phyloP scores from a whole-genome alignment of 2,888 invertebrate species.

The Rhagophthalmus giganteus region DNA sequence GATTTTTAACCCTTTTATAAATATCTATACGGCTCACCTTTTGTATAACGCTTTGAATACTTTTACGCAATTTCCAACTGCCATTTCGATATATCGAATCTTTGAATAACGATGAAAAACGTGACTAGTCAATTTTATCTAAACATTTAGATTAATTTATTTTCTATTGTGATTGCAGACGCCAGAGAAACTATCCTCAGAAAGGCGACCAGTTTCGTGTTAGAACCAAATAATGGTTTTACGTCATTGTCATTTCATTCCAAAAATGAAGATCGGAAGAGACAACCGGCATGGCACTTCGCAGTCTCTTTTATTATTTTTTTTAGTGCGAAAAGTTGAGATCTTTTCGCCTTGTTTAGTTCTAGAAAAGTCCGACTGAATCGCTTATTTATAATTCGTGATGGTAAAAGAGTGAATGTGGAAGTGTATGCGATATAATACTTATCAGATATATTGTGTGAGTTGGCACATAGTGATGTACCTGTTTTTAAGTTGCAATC shows the following conservation, averaged over 20 bases:
- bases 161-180: constrained; percentile 64
- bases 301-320: no score
- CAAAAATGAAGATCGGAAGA: constrained; percentile 21
- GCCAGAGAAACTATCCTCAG: constrained; percentile 65
- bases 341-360: constrained; percentile 25
- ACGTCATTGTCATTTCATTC: constrained; percentile 34
- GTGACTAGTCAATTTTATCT: background rate
- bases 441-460: no score
- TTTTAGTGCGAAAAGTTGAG: no score
- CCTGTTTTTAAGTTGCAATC: constrained; percentile 57
- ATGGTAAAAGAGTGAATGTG: constrained; percentile 22
- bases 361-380: constrained; percentile 40
- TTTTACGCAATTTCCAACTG: background rate
- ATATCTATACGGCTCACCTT: background rate
- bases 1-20: constrained; percentile 14
- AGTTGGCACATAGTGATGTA: constrained; percentile 49
- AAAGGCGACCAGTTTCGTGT: constrained; percentile 58
- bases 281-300: constrained; percentile 5
- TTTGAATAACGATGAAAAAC: background rate
- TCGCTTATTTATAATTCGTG: constrained; percentile 40
- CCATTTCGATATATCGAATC: no score
- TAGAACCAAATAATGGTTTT: constrained; percentile 35
- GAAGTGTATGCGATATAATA: no score
- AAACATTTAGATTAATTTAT: constrained; percentile 11
- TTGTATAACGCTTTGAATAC: no score